Percentiles rank a stretch among this genome's conserved stretches.
Conservation (phyloP, 2,113 vertebrate species). For the Bothrops jararaca region DNA sequence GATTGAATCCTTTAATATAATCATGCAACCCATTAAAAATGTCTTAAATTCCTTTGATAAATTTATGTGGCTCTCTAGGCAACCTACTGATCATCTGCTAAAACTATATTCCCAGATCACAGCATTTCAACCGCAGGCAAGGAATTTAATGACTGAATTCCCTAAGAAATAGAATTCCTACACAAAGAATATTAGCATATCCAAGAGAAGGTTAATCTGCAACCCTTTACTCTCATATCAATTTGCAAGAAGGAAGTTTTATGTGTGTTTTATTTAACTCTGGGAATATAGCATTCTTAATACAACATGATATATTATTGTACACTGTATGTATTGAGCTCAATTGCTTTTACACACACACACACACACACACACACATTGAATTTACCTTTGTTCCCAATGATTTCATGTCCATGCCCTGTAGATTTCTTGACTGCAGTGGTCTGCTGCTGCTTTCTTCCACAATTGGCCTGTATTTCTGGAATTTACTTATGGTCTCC, state of each 20-base stretch:
- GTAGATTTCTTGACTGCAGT: neutral
- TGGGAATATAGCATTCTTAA: neutral
- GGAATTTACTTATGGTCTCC: neutral
- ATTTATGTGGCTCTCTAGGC: slow-evolving; percentile 1
- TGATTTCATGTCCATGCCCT: neutral
- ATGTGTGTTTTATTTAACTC: neutral
- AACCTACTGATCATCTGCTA: neutral
- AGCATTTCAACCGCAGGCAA: neutral
- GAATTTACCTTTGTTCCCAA: neutral
- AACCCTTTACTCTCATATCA: neutral
- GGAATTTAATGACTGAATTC: neutral
- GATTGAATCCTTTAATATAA: slow-evolving; percentile 12
- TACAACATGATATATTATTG: neutral
- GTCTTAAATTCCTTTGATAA: slow-evolving; percentile 4
- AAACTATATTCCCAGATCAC: neutral
- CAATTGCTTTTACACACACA: neutral
- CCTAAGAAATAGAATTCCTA: neutral
- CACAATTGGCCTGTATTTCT: neutral
- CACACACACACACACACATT: neutral
- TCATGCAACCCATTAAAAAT: neutral
- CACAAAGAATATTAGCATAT: neutral
- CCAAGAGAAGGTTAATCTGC: neutral
- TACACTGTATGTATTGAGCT: neutral
- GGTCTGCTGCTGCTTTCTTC: neutral
- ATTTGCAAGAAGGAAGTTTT: neutral